Evolutionary conservation across 2,797 vertebrate genomes (phyloP), one percentile per base, ranked within the genome.

Genomic region (Phoeniculus purpureus): DNA sequence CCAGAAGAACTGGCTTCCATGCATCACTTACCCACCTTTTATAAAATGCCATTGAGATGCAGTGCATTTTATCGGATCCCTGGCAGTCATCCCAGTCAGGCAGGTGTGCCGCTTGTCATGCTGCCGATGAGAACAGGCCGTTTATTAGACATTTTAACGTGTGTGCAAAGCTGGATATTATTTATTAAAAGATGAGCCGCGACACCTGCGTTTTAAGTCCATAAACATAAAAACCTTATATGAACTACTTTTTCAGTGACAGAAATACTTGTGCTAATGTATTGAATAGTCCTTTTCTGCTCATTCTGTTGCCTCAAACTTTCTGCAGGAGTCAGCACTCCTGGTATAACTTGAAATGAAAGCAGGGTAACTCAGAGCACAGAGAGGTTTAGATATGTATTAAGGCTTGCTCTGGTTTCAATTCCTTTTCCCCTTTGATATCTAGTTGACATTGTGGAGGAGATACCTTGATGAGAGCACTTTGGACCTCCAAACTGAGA

Each of bases 51-150:
- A 86, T 40, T 87, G 92, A 89, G 81, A 95, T 92, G 82, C 87
- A 79, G 51, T 91, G 67, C 79, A 23, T 88, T 94, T 91, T 92
- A 67, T 94, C 66, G 92, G 86, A 71, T 92, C 81, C 75, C 81
- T 95, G 95, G 96, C 94, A 94, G 74, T 80, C 65, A 75, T 91
- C 92, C 93, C 92, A 92, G 68, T 62, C 78, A 94, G 92, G 80
- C 93, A 95, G 94, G 95, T 93, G 95, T 93, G 89, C 85, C 58
- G 81, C 93, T 96, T 89, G 91, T 95, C 94, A 78, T 37, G 74
- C 40, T 6, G 5, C 84, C 1, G 22, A 84, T 92, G 92, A 72
- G 73, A 85, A 89, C 68, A 71, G 60, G 62, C 59, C 2, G 60
- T 76, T 90, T 89, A 93, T 95, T 88, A 90, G 83, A 79, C 90